phyloP scores from a whole-genome alignment of 2,888 invertebrate genomes.

The Hydrotaea diabolus region DNA sequence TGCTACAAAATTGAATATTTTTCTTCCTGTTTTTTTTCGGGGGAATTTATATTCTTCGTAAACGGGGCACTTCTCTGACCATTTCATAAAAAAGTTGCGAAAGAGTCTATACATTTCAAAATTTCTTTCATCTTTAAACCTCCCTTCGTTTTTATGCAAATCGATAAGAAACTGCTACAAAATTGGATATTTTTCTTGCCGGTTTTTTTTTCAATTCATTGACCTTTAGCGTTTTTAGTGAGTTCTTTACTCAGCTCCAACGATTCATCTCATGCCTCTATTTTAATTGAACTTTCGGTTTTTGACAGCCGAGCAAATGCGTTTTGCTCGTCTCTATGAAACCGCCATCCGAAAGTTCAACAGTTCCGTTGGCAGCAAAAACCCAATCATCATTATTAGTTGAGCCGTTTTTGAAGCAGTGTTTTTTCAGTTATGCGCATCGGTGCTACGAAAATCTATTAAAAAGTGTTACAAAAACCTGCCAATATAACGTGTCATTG shows the following conservation, averaged over 20 bases:
- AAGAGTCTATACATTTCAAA: too few relatives aligned
- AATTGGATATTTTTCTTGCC: background rate
- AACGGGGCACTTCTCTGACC: too few relatives aligned
- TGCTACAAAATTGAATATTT: too few relatives aligned
- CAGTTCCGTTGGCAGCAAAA: background rate
- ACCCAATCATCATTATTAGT: conserved; percentile 32
- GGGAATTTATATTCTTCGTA: too few relatives aligned
- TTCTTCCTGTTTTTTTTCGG: too few relatives aligned
- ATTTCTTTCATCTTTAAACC: too few relatives aligned
- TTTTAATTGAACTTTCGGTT: conserved; percentile 46
- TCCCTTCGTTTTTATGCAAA: too few relatives aligned
- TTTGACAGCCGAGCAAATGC: conserved; percentile 31
- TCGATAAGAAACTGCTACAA: too few relatives aligned
- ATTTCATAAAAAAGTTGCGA: too few relatives aligned
- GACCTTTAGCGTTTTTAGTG: background rate
- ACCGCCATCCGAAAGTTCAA: background rate
- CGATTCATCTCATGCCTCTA: too few relatives aligned
- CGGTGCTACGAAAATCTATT: background rate
- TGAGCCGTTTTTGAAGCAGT: background rate
- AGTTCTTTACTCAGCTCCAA: too few relatives aligned
- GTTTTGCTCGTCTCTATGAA: background rate
- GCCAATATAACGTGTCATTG: background rate
- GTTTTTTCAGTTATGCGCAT: too few relatives aligned
- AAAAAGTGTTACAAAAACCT: background rate
- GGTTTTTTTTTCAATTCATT: background rate